Conservation (phyloP, 37 sponge, comb jelly and placozoan genomes). For the Axinella damicornis region DNA sequence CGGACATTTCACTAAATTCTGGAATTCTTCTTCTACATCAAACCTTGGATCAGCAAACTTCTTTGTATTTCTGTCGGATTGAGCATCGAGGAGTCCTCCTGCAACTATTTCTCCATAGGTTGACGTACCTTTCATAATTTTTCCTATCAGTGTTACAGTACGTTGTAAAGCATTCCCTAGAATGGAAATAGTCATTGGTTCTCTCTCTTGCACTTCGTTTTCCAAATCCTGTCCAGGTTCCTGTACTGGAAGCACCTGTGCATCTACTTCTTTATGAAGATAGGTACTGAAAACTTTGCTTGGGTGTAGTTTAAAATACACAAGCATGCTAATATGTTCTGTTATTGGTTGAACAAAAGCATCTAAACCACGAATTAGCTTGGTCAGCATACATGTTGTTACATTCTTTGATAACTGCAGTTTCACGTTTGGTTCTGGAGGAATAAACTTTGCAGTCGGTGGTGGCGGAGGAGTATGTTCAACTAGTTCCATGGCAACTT, state of each 20-base stretch:
- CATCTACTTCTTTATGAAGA: not conserved
- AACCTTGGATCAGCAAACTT: not conserved
- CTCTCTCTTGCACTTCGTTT: not conserved
- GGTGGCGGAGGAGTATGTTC: no score
- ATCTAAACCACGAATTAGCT: not conserved
- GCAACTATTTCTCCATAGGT: conserved; percentile 56
- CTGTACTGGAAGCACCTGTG: not conserved
- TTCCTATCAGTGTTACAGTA: conserved; percentile 27
- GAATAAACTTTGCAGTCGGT: not conserved
- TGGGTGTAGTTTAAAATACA: conserved; percentile 58
- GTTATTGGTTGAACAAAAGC: conserved; percentile 35
- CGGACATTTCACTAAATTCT: not conserved
- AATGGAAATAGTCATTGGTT: not conserved
- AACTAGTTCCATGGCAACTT: not conserved
- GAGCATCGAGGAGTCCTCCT: conserved; percentile 27
- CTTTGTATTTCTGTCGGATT: not conserved
- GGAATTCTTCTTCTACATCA: conserved; percentile 55
- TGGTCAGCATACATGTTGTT: not conserved
- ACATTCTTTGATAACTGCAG: not conserved
- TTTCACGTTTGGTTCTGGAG: conserved; percentile 32
- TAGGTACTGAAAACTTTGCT: conserved; percentile 61
- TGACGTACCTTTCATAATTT: conserved; percentile 34
- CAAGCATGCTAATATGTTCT: conserved; percentile 36
- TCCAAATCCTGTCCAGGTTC: not conserved
- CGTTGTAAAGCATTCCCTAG: conserved; percentile 11